These are phyloP conservation scores for Heliothis virescens DNA, from an alignment of 1,140 invertebrate genomes.

Conservation along the genomic window DNA sequence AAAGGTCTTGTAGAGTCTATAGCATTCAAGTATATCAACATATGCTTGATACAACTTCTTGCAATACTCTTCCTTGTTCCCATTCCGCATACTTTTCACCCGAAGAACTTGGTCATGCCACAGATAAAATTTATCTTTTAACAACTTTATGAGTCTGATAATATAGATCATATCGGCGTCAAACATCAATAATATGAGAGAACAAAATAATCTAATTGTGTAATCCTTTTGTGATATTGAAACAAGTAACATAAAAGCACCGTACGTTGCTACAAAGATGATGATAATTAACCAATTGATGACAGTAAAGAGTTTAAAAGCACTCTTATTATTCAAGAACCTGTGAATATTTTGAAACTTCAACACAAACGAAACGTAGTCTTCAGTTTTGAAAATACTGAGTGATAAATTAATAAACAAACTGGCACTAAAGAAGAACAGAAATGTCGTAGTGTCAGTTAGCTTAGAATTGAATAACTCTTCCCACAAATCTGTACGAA, in stretches of 20 bases:
- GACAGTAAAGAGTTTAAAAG: not conserved
- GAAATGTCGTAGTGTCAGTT: too few species aligned
- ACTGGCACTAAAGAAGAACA: not conserved
- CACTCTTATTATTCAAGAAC: not conserved
- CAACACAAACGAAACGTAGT: not conserved
- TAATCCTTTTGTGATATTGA: not conserved
- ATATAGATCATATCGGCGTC: not conserved
- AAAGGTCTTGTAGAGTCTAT: not conserved
- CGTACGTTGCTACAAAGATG: not conserved
- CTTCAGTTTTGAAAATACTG: not conserved
- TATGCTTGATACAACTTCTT: constrained; percentile 11
- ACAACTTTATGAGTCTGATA: not conserved
- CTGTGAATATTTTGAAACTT: constrained; percentile 6
- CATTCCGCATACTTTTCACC: not conserved
- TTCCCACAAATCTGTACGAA: too few species aligned
- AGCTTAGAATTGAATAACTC: too few species aligned
- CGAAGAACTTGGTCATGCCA: not conserved
- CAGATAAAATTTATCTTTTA: not conserved
- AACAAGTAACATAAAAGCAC: not conserved
- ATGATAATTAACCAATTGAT: not conserved
- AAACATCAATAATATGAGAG: not conserved
- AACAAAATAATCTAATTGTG: not conserved
- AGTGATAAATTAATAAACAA: not conserved
- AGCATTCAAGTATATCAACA: not conserved
- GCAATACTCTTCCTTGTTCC: not conserved